Evolutionary conservation across 1,140 invertebrate species (phyloP).

Genomic region (Dreissena polymorpha): DNA sequence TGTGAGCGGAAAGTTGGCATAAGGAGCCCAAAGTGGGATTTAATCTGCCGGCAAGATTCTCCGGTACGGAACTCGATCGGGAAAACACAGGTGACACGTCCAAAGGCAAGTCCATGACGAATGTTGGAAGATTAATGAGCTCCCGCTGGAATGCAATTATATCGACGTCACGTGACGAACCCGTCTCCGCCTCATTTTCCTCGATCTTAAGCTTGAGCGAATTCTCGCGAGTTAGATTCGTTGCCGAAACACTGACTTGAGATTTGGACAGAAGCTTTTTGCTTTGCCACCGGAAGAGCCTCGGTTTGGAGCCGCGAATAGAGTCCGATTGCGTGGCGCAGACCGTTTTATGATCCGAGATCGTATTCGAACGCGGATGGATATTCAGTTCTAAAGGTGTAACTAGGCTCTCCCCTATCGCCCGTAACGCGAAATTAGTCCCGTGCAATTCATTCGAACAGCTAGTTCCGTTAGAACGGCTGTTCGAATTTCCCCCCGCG

Average conservation of each 20-base stretch:
- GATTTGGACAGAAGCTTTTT: slow-evolving; percentile 75
- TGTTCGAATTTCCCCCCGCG: background rate
- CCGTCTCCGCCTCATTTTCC: slow-evolving; percentile 48
- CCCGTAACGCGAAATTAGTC: slow-evolving; percentile 73
- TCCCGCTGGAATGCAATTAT: slow-evolving; percentile 77
- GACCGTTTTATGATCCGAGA: slow-evolving; percentile 55
- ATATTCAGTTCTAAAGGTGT: slow-evolving; percentile 75
- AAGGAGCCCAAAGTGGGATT: slow-evolving; percentile 59
- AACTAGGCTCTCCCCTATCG: slow-evolving; percentile 76
- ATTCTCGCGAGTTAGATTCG: slow-evolving; percentile 42
- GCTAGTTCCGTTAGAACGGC: background rate
- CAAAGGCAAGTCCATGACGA: slow-evolving; percentile 77
- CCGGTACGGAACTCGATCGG: slow-evolving; percentile 77
- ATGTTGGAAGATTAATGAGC: slow-evolving; percentile 79
- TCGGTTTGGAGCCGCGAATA: slow-evolving; percentile 52
- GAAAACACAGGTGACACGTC: slow-evolving; percentile 76
- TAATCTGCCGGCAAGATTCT: slow-evolving; percentile 69
- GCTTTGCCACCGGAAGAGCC: slow-evolving; percentile 73
- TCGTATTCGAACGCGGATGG: slow-evolving; percentile 47
- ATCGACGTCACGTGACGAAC: slow-evolving; percentile 68
- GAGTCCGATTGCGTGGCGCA: slow-evolving; percentile 51
- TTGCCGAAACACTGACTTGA: slow-evolving; percentile 67
- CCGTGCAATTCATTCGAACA: slow-evolving; percentile 61
- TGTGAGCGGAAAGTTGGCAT: slow-evolving; percentile 56
- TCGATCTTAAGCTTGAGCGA: slow-evolving; percentile 45